phyloP scores from a whole-genome alignment of 2,888 invertebrate genomes.

The Tineola bisselliella region DNA sequence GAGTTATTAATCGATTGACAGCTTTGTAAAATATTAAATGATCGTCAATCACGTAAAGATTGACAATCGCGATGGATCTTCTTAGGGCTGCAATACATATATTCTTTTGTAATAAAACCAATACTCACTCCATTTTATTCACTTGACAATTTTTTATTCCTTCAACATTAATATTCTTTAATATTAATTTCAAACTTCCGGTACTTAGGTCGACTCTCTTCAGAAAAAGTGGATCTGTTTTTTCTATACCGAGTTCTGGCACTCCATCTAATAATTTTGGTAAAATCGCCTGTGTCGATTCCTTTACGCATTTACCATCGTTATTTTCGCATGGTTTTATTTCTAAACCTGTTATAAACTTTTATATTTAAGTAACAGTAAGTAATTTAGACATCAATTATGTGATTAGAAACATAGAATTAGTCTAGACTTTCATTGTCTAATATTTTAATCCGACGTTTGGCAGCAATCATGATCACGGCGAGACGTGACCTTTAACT shows the following conservation, averaged over 20 bases:
- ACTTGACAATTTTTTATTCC: conserved; percentile 31
- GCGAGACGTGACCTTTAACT: no score
- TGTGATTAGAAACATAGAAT: no score
- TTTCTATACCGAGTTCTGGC: conserved; percentile 28
- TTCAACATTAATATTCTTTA: conserved; percentile 26
- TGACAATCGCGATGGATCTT: no score
- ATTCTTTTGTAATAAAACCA: no score
- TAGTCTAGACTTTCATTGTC: no score
- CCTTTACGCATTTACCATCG: conserved; percentile 34
- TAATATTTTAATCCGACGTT: no score
- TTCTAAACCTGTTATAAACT: conserved; percentile 26
- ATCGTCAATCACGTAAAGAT: no score
- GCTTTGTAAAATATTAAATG: no score
- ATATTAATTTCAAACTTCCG: conserved; percentile 23
- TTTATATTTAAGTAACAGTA: not conserved
- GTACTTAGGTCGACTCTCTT: conserved; percentile 30
- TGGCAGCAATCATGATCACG: no score
- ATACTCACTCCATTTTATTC: conserved; percentile 35
- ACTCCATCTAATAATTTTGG: conserved; percentile 30
- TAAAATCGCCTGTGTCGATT: conserved; percentile 24
- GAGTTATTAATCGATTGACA: no score
- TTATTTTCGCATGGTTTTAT: conserved; percentile 32
- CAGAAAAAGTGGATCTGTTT: conserved; percentile 30
- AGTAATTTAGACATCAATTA: no score
- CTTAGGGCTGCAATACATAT: no score